Conservation (phyloP, 1,140 invertebrate genomes). For the Ceratosolen solmsi region DNA sequence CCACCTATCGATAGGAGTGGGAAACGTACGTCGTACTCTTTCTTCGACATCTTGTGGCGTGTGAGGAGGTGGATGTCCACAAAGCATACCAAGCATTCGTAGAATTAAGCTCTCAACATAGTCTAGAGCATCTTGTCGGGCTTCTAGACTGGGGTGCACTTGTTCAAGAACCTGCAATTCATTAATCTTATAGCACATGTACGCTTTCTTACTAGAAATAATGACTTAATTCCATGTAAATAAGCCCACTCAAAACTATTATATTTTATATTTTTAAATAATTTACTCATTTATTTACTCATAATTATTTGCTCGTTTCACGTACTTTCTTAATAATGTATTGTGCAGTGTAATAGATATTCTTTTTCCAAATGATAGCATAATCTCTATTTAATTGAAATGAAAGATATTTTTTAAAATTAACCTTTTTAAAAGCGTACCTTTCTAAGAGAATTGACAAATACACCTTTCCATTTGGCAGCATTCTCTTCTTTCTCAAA, state of each 20-base stretch:
- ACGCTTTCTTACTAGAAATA: neutral
- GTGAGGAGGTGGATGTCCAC: conserved; percentile 86
- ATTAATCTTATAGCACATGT: too few relatives aligned
- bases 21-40: conserved; percentile 91
- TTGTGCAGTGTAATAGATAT: too few relatives aligned
- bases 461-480: conserved; percentile 91
- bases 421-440: conserved; percentile 66
- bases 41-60: conserved; percentile 93
- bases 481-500: conserved; percentile 91
- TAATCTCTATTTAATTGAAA: neutral
- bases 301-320: too few relatives aligned
- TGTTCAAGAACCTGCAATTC: conserved; percentile 86
- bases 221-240: neutral
- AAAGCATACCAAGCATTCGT: conserved; percentile 89
- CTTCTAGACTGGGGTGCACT: conserved; percentile 89
- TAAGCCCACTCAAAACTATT: neutral
- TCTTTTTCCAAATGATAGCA: neutral
- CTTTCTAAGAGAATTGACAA: conserved; percentile 85
- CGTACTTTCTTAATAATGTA: too few relatives aligned
- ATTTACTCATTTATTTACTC: neutral
- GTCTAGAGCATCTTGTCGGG: conserved; percentile 91
- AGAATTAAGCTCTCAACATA: conserved; percentile 95
- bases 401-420: neutral
- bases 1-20: conserved; percentile 94
- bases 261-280: too few relatives aligned